Evolutionary conservation across 2,888 invertebrate genomes (phyloP).

Genomic region (Muschampia plurimacula): DNA sequence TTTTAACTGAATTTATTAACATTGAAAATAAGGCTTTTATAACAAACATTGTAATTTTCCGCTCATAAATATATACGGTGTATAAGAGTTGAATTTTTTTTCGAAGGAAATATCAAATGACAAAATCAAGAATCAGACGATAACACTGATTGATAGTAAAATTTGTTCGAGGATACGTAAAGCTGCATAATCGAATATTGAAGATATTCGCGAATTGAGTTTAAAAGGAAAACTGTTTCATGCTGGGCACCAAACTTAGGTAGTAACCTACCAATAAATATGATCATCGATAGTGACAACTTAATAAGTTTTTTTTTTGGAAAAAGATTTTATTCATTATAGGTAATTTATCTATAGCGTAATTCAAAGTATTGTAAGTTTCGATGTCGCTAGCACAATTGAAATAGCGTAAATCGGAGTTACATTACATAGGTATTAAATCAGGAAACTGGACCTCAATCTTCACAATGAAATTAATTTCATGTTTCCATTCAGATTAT

Average conservation of each 20-base stretch:
- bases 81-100: constrained; percentile 24
- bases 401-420: constrained; percentile 15
- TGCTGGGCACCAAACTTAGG: too few species aligned
- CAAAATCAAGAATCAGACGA: neutral
- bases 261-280: too few species aligned
- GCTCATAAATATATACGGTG: constrained; percentile 28
- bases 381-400: neutral
- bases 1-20: constrained; percentile 17
- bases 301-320: too few species aligned
- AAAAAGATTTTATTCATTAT: neutral
- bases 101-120: constrained; percentile 25
- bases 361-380: too few species aligned
- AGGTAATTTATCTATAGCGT: too few species aligned
- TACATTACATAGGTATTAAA: constrained; percentile 23
- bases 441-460: constrained; percentile 49
- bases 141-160: constrained; percentile 1
- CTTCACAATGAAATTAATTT: constrained; percentile 81
- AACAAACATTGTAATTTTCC: constrained; percentile 20
- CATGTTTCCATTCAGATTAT: constrained; percentile 78
- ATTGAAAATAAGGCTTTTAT: constrained; percentile 19
- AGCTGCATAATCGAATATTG: neutral
- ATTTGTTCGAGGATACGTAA: neutral
- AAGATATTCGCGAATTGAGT: too few species aligned
- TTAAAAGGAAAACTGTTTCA: too few species aligned
- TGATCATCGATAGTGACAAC: too few species aligned